A percentile compares a stretch with the other conserved stretches of the same genome.
These are phyloP conservation scores for Psittacus erithacus DNA, from an alignment of 2,113 vertebrate genomes.

Conservation along the genomic window DNA sequence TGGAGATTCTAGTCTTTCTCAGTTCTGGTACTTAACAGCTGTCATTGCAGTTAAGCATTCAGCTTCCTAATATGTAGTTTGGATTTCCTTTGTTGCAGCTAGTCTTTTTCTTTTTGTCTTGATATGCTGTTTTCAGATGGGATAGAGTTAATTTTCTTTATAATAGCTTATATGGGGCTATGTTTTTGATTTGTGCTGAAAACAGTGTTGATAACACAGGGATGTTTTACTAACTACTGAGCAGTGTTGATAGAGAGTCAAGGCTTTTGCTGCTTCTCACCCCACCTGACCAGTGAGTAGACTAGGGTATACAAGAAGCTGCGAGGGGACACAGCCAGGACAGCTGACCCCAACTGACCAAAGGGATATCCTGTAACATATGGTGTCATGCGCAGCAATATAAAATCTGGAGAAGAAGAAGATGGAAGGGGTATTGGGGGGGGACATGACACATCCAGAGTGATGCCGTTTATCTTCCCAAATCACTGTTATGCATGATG, in stretches of 20 bases:
- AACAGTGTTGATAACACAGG: background rate
- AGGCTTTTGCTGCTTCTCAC: background rate
- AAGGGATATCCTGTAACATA: background rate
- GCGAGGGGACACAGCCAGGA: background rate
- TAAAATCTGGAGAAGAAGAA: background rate
- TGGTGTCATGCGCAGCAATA: background rate
- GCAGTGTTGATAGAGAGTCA: background rate
- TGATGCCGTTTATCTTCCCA: fast-evolving
- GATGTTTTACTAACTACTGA: background rate
- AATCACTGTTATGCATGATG: fast-evolving
- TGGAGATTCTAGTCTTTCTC: background rate
- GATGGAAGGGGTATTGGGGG: background rate
- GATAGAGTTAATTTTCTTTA: background rate
- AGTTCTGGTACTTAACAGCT: background rate
- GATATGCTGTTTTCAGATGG: background rate
- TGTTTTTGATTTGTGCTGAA: background rate
- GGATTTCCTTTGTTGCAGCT: background rate
- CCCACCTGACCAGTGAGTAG: fast-evolving
- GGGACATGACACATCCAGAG: background rate
- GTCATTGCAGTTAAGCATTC: background rate
- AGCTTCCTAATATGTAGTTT: background rate
- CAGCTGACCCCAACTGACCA: background rate
- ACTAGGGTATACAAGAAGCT: background rate
- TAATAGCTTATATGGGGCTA: background rate
- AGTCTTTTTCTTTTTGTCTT: background rate